Conservation (phyloP, 2,888 invertebrate species). For the Eugnorisma glareosa region DNA sequence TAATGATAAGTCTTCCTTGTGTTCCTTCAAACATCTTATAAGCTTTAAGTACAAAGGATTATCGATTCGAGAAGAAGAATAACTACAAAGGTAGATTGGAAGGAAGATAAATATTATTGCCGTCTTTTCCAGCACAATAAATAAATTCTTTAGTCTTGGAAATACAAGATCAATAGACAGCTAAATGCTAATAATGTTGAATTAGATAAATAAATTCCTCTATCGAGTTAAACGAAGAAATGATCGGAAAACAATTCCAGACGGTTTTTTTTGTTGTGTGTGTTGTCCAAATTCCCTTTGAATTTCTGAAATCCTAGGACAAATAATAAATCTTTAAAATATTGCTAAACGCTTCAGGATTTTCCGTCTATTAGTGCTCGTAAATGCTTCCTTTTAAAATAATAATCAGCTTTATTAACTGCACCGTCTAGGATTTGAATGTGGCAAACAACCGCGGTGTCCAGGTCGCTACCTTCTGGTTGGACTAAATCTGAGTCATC, state of each 20-base stretch:
- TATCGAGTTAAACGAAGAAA: background rate
- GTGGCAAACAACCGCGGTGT: too few relatives aligned
- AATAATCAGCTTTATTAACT: background rate
- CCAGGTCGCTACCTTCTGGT: too few relatives aligned
- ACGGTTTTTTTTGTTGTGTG: too few relatives aligned
- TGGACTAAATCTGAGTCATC: too few relatives aligned
- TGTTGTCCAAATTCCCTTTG: too few relatives aligned
- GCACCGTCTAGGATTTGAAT: background rate
- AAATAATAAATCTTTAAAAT: background rate
- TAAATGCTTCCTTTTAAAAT: background rate
- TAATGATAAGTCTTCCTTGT: background rate
- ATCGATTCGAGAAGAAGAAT: background rate
- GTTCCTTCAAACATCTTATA: background rate
- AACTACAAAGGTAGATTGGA: background rate
- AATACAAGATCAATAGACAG: background rate
- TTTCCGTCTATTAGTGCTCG: background rate
- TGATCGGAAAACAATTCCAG: background rate
- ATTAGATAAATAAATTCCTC: background rate
- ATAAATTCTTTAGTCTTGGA: background rate
- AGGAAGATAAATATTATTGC: background rate
- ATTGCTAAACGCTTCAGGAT: background rate
- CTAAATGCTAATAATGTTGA: background rate
- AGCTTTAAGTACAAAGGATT: background rate
- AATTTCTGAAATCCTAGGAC: background rate
- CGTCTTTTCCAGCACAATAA: background rate